A percentile compares a stretch with the other conserved stretches of the same genome.
Evolutionary conservation across 2,888 invertebrate genomes (phyloP).

Genomic region (Gymnoscelis rufifasciata): DNA sequence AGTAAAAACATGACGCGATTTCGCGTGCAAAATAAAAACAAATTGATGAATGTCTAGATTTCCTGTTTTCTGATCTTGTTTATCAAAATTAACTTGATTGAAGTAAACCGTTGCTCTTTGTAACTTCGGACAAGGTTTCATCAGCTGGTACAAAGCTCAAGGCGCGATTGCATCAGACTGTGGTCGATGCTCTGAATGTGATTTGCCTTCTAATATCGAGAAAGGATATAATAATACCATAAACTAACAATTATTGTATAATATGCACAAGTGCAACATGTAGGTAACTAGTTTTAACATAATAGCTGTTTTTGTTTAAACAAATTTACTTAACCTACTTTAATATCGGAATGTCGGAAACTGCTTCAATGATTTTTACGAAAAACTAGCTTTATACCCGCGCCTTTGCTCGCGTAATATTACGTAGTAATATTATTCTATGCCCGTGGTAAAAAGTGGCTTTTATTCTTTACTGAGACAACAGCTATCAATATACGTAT

Average conservation of each 20-base stretch:
- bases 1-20: background rate
- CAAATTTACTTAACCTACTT: background rate
- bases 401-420: too few species aligned
- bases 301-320: too few species aligned
- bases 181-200: conserved; percentile 7
- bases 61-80: background rate
- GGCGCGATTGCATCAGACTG: conserved; percentile 46
- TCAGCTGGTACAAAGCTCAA: conserved; percentile 43
- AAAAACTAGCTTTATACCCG: too few species aligned
- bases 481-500: too few species aligned
- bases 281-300: too few species aligned
- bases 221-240: background rate
- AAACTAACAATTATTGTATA: too few species aligned
- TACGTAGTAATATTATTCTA: too few species aligned
- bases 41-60: background rate
- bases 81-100: background rate
- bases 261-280: too few species aligned
- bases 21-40: background rate
- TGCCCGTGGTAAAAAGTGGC: too few species aligned
- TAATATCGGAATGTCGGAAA: too few species aligned
- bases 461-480: too few species aligned
- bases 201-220: conserved; percentile 7
- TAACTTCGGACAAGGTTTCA: conserved; percentile 22
- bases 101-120: background rate
- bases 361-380: too few species aligned